Evolutionary conservation across 2,888 invertebrate genomes (phyloP).

Genomic region (Drosophila peninsularis): DNA sequence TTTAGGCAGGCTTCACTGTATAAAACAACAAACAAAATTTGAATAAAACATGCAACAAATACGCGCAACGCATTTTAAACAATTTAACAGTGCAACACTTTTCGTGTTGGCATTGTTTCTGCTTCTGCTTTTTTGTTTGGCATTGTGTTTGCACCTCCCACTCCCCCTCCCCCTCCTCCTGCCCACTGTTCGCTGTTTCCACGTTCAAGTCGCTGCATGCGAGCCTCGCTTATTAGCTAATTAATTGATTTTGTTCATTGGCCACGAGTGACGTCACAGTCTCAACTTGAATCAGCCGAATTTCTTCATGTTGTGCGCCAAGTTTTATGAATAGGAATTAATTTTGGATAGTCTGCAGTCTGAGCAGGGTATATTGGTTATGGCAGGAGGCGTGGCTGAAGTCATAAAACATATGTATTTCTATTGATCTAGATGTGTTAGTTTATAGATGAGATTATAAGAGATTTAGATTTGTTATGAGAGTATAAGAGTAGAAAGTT

Average conservation of each 20-base stretch:
- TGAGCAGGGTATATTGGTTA: neutral
- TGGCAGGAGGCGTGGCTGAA: neutral
- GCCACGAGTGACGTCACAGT: conserved; percentile 7
- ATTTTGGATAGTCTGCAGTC: neutral
- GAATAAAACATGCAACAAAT: conserved; percentile 32
- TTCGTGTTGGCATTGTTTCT: conserved; percentile 15
- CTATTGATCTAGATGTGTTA: no score
- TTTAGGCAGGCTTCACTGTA: neutral
- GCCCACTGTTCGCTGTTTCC: conserved; percentile 8
- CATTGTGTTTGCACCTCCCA: conserved; percentile 1
- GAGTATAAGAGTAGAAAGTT: neutral
- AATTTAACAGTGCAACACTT: conserved; percentile 18
- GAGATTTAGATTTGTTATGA: neutral
- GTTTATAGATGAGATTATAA: neutral
- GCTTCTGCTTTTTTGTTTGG: conserved; percentile 1
- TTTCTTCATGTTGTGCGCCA: no score
- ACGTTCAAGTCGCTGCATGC: conserved; percentile 45
- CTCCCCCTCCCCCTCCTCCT: neutral
- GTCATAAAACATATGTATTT: neutral
- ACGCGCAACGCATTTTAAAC: conserved; percentile 14
- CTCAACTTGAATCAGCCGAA: conserved; percentile 5
- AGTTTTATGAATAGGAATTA: conserved; percentile 7
- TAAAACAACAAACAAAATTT: neutral
- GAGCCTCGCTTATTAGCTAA: conserved; percentile 31
- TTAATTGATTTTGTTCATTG: conserved; percentile 22